Percentiles rank a stretch among this genome's conserved stretches.
Conservation (phyloP, 2,113 vertebrate genomes). For the Stictonetta naevosa region DNA sequence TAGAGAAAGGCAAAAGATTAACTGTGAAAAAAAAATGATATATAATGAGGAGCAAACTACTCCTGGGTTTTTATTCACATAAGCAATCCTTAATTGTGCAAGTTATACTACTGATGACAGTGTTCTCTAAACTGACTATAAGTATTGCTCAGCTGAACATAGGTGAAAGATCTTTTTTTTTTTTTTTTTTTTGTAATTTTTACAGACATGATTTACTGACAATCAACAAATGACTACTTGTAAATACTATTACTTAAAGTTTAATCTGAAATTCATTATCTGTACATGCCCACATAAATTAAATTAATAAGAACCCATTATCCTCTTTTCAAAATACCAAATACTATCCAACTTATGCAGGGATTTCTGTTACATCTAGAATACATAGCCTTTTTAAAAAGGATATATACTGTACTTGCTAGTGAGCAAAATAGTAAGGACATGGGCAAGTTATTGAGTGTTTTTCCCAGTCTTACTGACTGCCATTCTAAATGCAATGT, state of each 20-base stretch:
- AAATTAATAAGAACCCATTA: not conserved
- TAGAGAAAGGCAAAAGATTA: not conserved
- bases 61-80: not conserved
- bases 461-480: not conserved
- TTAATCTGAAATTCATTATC: not conserved
- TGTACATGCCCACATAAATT: not conserved
- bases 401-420: rapidly evolving
- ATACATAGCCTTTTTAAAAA: not conserved
- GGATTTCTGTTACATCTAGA: not conserved
- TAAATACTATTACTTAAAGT: not conserved
- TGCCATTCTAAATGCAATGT: not conserved
- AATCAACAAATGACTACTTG: not conserved
- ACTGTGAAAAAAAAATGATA: not conserved
- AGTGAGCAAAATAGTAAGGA: not conserved
- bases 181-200: not conserved
- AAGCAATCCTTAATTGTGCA: not conserved
- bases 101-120: not conserved
- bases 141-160: not conserved
- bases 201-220: not conserved
- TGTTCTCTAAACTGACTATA: not conserved
- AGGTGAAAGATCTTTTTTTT: not conserved
- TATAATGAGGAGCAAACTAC: not conserved
- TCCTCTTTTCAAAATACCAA: not conserved
- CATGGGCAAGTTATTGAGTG: rapidly evolving
- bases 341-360: not conserved